A percentile compares a stretch with the other conserved stretches of the same genome.
Evolutionary conservation across 2,888 invertebrate species (phyloP).

Genomic region (Cartodere bifasciata): DNA sequence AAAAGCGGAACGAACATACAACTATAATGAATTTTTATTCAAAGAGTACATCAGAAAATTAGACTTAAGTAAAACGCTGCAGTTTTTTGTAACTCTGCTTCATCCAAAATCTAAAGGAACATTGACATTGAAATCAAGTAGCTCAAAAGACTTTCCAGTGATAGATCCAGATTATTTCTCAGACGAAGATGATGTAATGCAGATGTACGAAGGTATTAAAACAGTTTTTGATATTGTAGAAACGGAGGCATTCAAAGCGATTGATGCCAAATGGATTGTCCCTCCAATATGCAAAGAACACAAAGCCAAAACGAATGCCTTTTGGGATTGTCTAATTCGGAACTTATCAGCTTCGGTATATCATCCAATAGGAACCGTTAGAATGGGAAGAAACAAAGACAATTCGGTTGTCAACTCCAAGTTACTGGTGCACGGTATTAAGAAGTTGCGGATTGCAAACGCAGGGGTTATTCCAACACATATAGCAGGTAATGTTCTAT

Average conservation of each 20-base stretch:
- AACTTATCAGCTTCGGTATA: conserved; percentile 48
- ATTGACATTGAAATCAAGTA: conserved; percentile 34
- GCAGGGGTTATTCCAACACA: conserved; percentile 53
- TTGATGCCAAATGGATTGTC: conserved; percentile 43
- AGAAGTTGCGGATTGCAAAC: conserved; percentile 49
- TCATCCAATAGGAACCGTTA: conserved; percentile 54
- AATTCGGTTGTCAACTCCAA: conserved; percentile 47
- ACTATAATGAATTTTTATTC: too few species aligned
- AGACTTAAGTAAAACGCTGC: too few species aligned
- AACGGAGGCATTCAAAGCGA: conserved; percentile 36
- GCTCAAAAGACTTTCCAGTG: conserved; percentile 44
- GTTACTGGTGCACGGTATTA: conserved; percentile 46
- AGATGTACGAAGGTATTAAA: conserved; percentile 40
- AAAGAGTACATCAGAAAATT: too few species aligned
- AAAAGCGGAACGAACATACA: too few species aligned
- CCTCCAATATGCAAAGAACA: conserved; percentile 40
- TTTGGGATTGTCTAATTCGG: conserved; percentile 51
- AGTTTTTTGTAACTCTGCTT: conserved; percentile 42
- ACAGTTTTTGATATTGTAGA: conserved; percentile 34
- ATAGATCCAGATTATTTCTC: conserved; percentile 45
- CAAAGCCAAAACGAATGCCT: conserved; percentile 42
- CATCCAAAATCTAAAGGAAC: conserved; percentile 39
- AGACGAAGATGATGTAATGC: conserved; percentile 27
- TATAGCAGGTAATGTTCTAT: too few species aligned
- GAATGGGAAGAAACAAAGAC: conserved; percentile 49